Conservation (phyloP, 92 coral and sea anemone genomes). For the Epizoanthus fatuus region DNA sequence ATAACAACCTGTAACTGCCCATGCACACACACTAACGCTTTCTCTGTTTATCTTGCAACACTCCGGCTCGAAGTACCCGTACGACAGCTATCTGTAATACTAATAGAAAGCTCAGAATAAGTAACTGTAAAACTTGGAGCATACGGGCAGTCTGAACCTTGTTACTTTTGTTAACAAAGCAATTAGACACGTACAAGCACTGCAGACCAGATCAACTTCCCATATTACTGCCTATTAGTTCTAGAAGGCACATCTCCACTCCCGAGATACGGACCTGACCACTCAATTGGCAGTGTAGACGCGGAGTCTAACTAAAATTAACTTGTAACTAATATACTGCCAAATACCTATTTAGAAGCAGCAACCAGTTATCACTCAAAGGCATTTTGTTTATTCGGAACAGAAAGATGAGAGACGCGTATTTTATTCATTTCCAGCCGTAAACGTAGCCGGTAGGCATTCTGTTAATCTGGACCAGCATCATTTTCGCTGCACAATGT, state of each 20-base stretch:
- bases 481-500: not conserved
- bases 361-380: not conserved
- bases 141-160: not conserved
- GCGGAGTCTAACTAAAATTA: too few species aligned
- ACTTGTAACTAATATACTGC: too few species aligned
- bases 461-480: not conserved
- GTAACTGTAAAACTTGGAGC: not conserved
- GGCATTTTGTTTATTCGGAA: not conserved
- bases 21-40: too few species aligned
- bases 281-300: too few species aligned
- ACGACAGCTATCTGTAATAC: too few species aligned
- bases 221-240: not conserved
- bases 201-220: not conserved
- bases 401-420: constrained; percentile 1
- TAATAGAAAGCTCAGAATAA: not conserved
- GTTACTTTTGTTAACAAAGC: not conserved
- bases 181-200: not conserved
- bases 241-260: not conserved
- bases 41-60: too few species aligned
- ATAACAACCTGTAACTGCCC: too few species aligned
- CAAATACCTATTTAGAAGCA: not conserved
- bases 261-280: too few species aligned
- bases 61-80: too few species aligned
- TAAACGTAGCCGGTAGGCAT: constrained; percentile 8
- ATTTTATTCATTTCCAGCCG: not conserved